A percentile compares a stretch with the other conserved stretches of the same genome.
phyloP scores from a whole-genome alignment of 2,113 vertebrate species.

The Odontesthes bonariensis region DNA sequence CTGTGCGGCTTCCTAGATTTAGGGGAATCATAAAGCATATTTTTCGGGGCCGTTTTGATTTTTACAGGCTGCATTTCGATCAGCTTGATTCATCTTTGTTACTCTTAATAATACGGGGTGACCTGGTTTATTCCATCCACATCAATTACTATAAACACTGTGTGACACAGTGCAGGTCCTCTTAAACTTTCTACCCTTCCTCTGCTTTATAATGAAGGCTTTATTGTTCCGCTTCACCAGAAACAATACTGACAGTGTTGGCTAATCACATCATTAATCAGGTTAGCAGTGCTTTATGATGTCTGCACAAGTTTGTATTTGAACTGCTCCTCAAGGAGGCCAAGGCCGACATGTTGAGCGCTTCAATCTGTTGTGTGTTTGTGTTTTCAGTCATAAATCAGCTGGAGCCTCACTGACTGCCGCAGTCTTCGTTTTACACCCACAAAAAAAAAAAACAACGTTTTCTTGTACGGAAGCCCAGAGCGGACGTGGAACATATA shows the following conservation, averaged over 20 bases:
- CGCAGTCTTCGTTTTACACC: neutral
- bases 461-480: too few species aligned
- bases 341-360: too few species aligned
- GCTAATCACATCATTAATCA: neutral
- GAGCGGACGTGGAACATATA: too few species aligned
- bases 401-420: slow-evolving; percentile 1
- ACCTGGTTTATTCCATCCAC: neutral
- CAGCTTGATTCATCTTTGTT: too few species aligned
- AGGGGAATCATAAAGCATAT: too few species aligned
- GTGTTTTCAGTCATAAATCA: slow-evolving; percentile 1
- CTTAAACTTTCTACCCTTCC: neutral
- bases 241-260: neutral
- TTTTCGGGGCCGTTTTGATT: too few species aligned
- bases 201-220: slow-evolving; percentile 2
- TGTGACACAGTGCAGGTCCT: neutral
- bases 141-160: neutral
- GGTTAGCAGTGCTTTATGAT: neutral
- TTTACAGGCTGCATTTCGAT: too few species aligned
- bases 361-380: neutral
- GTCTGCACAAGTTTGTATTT: neutral
- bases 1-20: too few species aligned
- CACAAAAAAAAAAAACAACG: too few species aligned
- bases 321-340: neutral
- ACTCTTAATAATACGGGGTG: too few species aligned
- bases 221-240: neutral